Percentiles rank a stretch among this genome's conserved stretches.
Conservation (phyloP, 1,140 invertebrate species). For the Caenorhabditis brenneri region DNA sequence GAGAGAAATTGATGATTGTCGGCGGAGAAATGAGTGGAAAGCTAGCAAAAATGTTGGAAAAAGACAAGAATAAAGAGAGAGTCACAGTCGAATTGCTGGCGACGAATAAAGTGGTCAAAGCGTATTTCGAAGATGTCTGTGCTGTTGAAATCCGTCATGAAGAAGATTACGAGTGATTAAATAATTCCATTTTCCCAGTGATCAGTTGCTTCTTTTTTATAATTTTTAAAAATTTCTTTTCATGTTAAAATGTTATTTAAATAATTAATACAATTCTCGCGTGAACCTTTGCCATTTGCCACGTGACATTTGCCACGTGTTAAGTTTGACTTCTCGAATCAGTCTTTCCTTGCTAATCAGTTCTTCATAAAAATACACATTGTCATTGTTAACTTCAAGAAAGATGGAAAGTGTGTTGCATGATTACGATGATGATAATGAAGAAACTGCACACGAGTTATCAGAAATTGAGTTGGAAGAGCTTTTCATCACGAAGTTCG, state of each 20-base stretch:
- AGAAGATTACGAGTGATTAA: conserved; percentile 18
- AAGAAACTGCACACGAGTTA: background rate
- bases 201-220: too few species aligned
- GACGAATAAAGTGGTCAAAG: conserved; percentile 1
- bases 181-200: background rate
- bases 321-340: too few species aligned
- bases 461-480: background rate
- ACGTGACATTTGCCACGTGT: too few species aligned
- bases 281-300: too few species aligned
- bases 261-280: too few species aligned
- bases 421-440: background rate
- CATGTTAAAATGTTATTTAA: too few species aligned
- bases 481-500: background rate
- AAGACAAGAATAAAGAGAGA: conserved; percentile 22
- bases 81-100: background rate
- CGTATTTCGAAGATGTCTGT: conserved; percentile 23
- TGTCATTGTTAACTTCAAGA: background rate
- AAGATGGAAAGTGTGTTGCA: background rate
- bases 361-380: background rate
- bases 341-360: too few species aligned
- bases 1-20: conserved; percentile 48
- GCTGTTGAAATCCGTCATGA: background rate
- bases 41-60: conserved; percentile 32
- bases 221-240: too few species aligned
- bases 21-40: conserved; percentile 6